Evolutionary conservation across 2,888 invertebrate genomes (phyloP).

Genomic region (Ryuthela nishihirai): DNA sequence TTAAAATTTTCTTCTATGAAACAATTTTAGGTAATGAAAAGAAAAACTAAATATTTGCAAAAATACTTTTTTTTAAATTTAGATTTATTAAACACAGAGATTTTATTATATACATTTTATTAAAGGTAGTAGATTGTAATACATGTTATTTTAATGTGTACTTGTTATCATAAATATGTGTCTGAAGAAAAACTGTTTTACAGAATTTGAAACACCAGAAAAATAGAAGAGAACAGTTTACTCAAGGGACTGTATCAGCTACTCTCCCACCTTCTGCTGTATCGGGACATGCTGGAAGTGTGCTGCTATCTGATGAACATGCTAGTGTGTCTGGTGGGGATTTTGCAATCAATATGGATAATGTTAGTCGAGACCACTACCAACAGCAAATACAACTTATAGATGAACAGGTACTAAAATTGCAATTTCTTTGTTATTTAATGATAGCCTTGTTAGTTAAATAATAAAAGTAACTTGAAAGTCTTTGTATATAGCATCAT

Average conservation of each 20-base stretch:
- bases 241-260: conserved; percentile 60
- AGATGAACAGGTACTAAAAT: conserved; percentile 78
- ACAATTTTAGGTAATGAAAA: background rate
- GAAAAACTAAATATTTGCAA: background rate
- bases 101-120: no score
- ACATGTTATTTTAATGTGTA: no score
- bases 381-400: conserved; percentile 62
- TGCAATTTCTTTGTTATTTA: no score
- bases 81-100: no score
- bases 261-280: conserved; percentile 48
- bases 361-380: conserved; percentile 51
- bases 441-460: no score
- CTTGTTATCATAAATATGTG: no score
- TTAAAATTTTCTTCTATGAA: background rate
- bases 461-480: no score
- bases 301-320: conserved; percentile 54
- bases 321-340: conserved; percentile 47
- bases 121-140: background rate
- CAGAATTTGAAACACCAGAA: conserved; percentile 93
- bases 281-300: conserved; percentile 46
- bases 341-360: conserved; percentile 81
- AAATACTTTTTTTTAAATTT: background rate
- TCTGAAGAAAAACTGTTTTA: conserved; percentile 3
- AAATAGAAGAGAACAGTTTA: conserved; percentile 84
- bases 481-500: no score